Evolutionary conservation across 2,797 vertebrate species (phyloP).

Genomic region (Thunnus albacares): DNA sequence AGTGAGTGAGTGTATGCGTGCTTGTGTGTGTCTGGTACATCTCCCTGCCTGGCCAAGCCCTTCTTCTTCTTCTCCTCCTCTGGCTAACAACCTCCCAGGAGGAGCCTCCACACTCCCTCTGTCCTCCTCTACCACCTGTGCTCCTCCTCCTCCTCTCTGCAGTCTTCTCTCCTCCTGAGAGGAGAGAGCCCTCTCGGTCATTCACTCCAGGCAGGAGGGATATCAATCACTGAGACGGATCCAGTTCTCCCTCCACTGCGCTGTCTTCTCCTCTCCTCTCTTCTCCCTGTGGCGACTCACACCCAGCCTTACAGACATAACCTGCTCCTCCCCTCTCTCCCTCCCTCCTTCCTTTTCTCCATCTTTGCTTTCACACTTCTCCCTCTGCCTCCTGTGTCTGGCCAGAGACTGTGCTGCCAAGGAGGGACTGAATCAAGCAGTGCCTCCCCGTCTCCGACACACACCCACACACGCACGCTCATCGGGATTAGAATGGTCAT

Average conservation of each 20-base stretch:
- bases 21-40: constrained; percentile 42
- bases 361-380: constrained; percentile 42
- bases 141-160: constrained; percentile 66
- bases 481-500: constrained; percentile 61
- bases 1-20: constrained; percentile 36
- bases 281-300: constrained; percentile 64
- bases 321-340: constrained; percentile 43
- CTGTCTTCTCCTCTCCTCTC: constrained; percentile 63
- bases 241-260: constrained; percentile 65
- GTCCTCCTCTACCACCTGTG: constrained; percentile 28
- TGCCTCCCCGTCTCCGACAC: constrained; percentile 74
- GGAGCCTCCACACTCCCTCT: constrained; percentile 51
- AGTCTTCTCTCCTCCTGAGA: constrained; percentile 63
- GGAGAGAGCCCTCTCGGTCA: constrained; percentile 59
- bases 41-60: constrained; percentile 59
- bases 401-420: constrained; percentile 78
- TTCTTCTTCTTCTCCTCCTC: constrained; percentile 52
- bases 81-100: constrained; percentile 74
- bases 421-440: constrained; percentile 79
- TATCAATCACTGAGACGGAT: constrained; percentile 72
- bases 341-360: constrained; percentile 24
- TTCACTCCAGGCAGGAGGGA: constrained; percentile 65
- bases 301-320: constrained; percentile 76
- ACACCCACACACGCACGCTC: constrained; percentile 39
- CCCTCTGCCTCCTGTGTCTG: constrained; percentile 70